A percentile compares a stretch with the other conserved stretches of the same genome.
phyloP scores from a whole-genome alignment of 1,140 invertebrate genomes.

The Panulirus ornatus region DNA sequence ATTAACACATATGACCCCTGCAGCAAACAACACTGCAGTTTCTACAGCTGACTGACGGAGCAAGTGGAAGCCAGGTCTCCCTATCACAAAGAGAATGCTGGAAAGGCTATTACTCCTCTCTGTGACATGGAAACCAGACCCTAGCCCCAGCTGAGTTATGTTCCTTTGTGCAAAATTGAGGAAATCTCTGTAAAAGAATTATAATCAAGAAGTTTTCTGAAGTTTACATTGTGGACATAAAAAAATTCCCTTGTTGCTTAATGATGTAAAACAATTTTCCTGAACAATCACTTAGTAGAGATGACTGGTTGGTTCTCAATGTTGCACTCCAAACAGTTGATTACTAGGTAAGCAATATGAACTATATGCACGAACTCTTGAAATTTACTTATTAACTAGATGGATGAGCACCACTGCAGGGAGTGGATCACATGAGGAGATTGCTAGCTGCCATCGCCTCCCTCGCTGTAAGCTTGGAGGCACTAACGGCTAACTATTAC shows the following conservation, averaged over 20 bases:
- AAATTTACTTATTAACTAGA: conserved; percentile 51
- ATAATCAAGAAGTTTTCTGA: too few species aligned
- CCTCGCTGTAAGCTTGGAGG: conserved; percentile 52
- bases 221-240: too few species aligned
- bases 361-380: conserved; percentile 45
- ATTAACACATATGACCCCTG: conserved; percentile 63
- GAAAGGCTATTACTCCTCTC: conserved; percentile 42
- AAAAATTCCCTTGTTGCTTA: too few species aligned
- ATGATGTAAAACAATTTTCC: not conserved
- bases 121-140: conserved; percentile 56
- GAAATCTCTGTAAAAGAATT: too few species aligned
- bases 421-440: conserved; percentile 65
- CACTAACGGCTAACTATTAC: conserved; percentile 48
- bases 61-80: conserved; percentile 30
- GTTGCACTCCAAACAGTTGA: conserved; percentile 29
- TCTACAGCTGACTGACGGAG: conserved; percentile 38
- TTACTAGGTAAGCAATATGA: conserved; percentile 41
- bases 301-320: conserved; percentile 20
- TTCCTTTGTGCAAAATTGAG: conserved; percentile 34
- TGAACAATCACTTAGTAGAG: too few species aligned
- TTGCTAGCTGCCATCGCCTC: conserved; percentile 61
- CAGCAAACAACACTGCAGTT: conserved; percentile 43
- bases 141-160: conserved; percentile 4
- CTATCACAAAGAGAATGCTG: conserved; percentile 59
- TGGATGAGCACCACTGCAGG: conserved; percentile 66